Evolutionary conservation across 2,888 invertebrate species (phyloP).

Genomic region (Theristus sp.): DNA sequence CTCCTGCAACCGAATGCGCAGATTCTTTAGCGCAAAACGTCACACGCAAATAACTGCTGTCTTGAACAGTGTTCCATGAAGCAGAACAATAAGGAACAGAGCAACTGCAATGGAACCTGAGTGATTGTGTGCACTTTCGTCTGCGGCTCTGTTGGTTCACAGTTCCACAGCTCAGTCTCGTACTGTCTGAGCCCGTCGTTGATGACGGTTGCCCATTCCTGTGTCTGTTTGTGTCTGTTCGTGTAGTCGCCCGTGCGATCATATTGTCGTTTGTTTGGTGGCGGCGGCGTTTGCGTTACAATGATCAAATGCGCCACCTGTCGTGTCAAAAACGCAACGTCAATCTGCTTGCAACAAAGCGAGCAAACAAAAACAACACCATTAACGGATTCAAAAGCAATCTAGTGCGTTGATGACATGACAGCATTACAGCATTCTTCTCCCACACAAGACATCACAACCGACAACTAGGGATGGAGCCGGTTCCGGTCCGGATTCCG

Average conservation of each 20-base stretch:
- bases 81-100: background rate
- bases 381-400: no score
- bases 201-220: constrained; percentile 80
- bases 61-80: no score
- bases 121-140: background rate
- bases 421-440: no score
- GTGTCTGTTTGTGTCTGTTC: constrained; percentile 54
- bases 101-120: background rate
- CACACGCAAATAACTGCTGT: no score
- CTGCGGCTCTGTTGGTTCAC: constrained; percentile 7
- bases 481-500: no score
- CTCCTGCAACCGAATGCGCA: constrained; percentile 11
- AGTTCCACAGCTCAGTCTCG: constrained; percentile 73
- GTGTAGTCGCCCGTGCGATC: constrained; percentile 77
- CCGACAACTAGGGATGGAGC: no score
- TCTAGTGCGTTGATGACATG: no score
- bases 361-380: background rate
- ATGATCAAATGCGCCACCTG: background rate
- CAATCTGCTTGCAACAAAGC: no score
- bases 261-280: constrained; percentile 35
- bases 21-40: no score
- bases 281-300: constrained; percentile 26
- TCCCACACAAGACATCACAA: no score
- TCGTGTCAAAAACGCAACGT: no score
- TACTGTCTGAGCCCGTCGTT: constrained; percentile 90